Base-by-base conservation (phyloP, 2,113 vertebrate species). In the Steatornis caripensis region DNA sequence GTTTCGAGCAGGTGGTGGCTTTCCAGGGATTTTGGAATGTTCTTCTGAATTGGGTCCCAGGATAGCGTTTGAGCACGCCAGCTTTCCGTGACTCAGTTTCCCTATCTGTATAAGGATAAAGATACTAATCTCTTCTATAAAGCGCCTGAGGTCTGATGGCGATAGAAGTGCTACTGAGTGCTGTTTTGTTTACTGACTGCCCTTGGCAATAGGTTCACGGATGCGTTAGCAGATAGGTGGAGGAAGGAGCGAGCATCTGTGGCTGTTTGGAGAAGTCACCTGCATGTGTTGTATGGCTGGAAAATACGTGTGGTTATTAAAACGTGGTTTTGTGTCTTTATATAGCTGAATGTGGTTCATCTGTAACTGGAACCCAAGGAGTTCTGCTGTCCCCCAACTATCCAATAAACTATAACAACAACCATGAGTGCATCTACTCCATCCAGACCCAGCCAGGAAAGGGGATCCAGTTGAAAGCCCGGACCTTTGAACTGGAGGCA, bases 361-460 rank as follows among this genome's bases (percentile, higher is more conserved):
- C 99, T 12, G 99, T 99, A 84, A 99, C 99, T 10, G 99, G 99
- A 65, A 99, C 99, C 89, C 99, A 99, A 97, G 99, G 99, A 8
- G 99, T 99, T 57, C 98, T 99, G 90, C 98, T 99, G 92, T 99
- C 99, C 39, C 99, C 99, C 95, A 99, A 99, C 98, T 99, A 99
- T 89, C 99, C 99, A 15, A 98, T 99, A 96, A 99, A 98, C 98
- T 99, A 99, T 93, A 98, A 97, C 97, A 99, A 99, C 98, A 98
- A 99, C 98, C 99, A 99, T 2, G 99, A 99, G 95, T 99, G 99
- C 98, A 99, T 99, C 98, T 99, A 99, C 98, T 99, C 99, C 97
- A 99, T 99, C 98, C 99, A 99, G 98, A 99, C 99, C 12, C 99
- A 99, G 96, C 99, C 99, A 1, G 99, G 99, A 23, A 99, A 99